Conservation (phyloP, 2,888 invertebrate species). For the Pocota personata region DNA sequence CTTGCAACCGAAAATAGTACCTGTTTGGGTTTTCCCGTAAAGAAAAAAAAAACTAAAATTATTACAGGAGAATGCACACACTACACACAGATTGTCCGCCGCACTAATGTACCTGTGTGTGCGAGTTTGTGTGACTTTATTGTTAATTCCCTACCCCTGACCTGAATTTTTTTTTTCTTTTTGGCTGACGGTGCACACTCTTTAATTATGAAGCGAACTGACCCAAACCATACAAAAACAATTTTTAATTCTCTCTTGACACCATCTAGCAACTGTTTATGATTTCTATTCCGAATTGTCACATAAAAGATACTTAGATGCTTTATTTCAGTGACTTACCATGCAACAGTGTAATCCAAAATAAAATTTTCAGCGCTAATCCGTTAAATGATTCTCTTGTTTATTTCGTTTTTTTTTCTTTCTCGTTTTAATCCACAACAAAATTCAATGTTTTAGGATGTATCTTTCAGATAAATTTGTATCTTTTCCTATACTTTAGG, state of each 20-base stretch:
- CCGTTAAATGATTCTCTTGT: conserved; percentile 13
- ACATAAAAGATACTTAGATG: neutral
- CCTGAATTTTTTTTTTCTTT: conserved; percentile 22
- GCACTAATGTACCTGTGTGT: neutral
- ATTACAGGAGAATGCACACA: conserved; percentile 34
- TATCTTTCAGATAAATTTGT: conserved; percentile 35
- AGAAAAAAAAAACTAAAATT: neutral
- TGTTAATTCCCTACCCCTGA: conserved; percentile 51
- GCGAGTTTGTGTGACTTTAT: conserved; percentile 40
- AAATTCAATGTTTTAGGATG: conserved; percentile 31
- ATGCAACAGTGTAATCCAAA: conserved; percentile 61
- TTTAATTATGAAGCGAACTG: neutral
- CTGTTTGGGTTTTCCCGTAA: conserved; percentile 53
- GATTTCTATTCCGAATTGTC: neutral
- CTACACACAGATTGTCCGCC: conserved; percentile 1
- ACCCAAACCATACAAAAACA: neutral
- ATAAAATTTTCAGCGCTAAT: conserved; percentile 37
- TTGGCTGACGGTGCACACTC: neutral
- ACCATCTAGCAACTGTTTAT: neutral
- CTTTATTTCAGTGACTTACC: conserved; percentile 19
- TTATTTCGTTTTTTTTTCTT: neutral
- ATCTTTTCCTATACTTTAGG: conserved; percentile 18
- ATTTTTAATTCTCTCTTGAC: neutral
- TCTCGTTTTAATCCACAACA: conserved; percentile 38
- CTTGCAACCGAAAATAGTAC: conserved; percentile 41